phyloP scores from a whole-genome alignment of 2,797 vertebrate genomes.

The Lagodon rhomboides region DNA sequence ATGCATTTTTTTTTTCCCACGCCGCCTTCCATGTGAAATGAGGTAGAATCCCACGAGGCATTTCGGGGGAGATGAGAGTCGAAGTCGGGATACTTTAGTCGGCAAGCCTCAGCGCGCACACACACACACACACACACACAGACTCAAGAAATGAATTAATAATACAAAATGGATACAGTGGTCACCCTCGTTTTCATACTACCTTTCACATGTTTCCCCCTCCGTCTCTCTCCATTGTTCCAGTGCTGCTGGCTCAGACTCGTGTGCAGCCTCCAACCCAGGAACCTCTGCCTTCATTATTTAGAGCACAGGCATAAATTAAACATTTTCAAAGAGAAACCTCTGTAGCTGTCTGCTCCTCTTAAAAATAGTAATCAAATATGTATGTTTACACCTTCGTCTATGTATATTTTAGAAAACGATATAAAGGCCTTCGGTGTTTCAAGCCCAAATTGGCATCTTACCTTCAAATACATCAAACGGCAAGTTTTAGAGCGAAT shows the following conservation, averaged over 20 bases:
- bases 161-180: not conserved
- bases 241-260: constrained; percentile 34
- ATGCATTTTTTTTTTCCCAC: not conserved
- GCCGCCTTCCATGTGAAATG: constrained; percentile 19
- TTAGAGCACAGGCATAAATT: constrained; percentile 43
- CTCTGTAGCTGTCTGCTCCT: constrained; percentile 21
- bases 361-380: constrained; percentile 41
- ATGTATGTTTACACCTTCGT: constrained; percentile 38
- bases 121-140: not conserved
- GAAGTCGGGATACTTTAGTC: not conserved
- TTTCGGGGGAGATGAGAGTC: constrained; percentile 29
- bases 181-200: constrained; percentile 9
- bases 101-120: not conserved
- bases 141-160: not conserved
- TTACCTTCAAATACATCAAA: constrained; percentile 1
- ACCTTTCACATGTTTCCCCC: not conserved
- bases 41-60: constrained; percentile 13
- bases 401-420: constrained; percentile 30
- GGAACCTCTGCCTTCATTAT: constrained; percentile 47
- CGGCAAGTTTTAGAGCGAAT: not conserved
- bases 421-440: not conserved
- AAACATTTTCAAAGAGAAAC: constrained; percentile 43
- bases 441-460: not conserved
- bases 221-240: constrained; percentile 6
- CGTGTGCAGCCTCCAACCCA: constrained; percentile 24